These are phyloP conservation scores for Hiodon tergisus DNA, from an alignment of 2,113 vertebrate genomes.

Conservation along the genomic window DNA sequence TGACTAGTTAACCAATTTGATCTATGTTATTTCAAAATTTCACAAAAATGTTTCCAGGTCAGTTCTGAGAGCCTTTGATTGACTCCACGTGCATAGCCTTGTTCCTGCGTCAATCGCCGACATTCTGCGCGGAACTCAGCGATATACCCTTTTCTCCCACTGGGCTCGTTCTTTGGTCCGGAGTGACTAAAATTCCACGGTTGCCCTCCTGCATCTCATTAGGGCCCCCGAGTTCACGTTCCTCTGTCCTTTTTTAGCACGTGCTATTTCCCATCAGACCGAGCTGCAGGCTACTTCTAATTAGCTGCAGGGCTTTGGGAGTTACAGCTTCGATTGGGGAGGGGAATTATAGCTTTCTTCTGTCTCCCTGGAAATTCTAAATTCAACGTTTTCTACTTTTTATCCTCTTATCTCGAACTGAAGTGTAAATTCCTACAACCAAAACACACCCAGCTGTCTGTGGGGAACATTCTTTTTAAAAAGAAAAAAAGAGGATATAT, in stretches of 20 bases:
- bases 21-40: no score
- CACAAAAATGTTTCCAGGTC: not conserved
- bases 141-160: not conserved
- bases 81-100: not conserved
- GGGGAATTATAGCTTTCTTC: constrained; percentile 10
- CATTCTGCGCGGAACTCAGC: not conserved
- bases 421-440: not conserved
- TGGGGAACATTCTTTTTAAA: not conserved
- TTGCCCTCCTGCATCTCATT: constrained; percentile 27
- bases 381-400: constrained; percentile 5
- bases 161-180: constrained; percentile 9
- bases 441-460: not conserved
- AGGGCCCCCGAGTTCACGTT: constrained; percentile 19
- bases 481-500: not conserved
- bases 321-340: constrained; percentile 15
- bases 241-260: constrained; percentile 25
- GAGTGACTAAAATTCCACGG: not conserved
- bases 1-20: no score
- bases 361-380: constrained; percentile 22
- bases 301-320: constrained; percentile 35
- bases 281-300: constrained; percentile 35
- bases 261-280: constrained; percentile 36
- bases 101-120: not conserved
- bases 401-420: constrained; percentile 8
- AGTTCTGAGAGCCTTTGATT: not conserved